Evolutionary conservation across 2,797 vertebrate species (phyloP).

Genomic region (Xerus rutilus): DNA sequence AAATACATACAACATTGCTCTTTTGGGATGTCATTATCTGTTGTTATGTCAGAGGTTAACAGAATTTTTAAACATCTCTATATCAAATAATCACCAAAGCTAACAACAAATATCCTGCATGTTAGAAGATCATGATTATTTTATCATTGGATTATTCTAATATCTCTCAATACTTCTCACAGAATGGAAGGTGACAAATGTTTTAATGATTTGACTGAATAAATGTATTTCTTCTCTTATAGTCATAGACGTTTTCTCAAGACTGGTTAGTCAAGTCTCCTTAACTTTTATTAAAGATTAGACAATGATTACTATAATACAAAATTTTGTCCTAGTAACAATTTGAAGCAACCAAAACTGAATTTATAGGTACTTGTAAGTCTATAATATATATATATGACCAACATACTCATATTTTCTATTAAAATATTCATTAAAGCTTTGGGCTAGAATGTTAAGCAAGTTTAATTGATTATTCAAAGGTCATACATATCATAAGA

Average conservation of each 20-base stretch:
- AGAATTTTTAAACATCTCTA: not conserved
- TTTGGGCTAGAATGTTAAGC: conserved; percentile 50
- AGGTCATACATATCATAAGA: conserved; percentile 64
- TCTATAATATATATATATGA: not conserved
- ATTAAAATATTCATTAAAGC: conserved; percentile 42
- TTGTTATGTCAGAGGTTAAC: not conserved
- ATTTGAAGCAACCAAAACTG: not conserved
- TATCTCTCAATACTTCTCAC: not conserved
- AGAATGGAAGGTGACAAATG: not conserved
- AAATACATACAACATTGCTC: not conserved
- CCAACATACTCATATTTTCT: conserved; percentile 42
- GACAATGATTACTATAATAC: not conserved
- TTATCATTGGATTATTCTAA: not conserved
- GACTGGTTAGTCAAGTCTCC: not conserved
- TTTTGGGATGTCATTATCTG: not conserved
- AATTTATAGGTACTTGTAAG: conserved; percentile 4
- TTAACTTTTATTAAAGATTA: conserved; percentile 6
- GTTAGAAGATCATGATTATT: not conserved
- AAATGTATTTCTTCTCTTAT: not conserved
- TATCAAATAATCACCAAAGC: not conserved
- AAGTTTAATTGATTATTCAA: conserved; percentile 69
- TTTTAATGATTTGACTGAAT: not conserved
- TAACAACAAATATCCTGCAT: not conserved
- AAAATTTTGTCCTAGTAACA: not conserved
- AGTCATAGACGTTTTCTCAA: not conserved